Percentiles rank a stretch among this genome's conserved stretches.
Evolutionary conservation across 2,113 vertebrate genomes (phyloP).

Genomic region (Larimichthys polyactis): DNA sequence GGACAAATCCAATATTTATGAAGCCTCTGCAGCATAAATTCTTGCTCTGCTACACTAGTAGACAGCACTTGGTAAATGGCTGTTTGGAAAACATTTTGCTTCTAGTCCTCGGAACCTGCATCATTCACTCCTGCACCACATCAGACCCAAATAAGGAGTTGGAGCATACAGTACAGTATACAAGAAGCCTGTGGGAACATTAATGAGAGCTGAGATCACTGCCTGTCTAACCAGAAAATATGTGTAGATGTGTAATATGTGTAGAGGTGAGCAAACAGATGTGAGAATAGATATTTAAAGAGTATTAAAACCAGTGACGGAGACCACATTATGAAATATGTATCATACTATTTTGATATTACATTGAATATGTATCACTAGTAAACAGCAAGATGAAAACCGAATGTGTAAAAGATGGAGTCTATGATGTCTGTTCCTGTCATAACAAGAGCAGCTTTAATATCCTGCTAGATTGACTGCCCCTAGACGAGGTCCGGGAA

Average conservation of each 20-base stretch:
- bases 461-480: slow-evolving; percentile 55
- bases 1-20: slow-evolving; percentile 78
- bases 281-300: slow-evolving; percentile 8
- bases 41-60: slow-evolving; percentile 40
- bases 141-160: background rate
- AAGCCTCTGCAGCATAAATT: slow-evolving; percentile 75
- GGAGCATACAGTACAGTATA: background rate
- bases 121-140: background rate
- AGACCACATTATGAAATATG: slow-evolving; percentile 27
- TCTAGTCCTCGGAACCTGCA: background rate
- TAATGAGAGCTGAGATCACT: slow-evolving; percentile 27
- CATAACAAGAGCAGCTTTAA: slow-evolving; percentile 56
- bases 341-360: slow-evolving; percentile 34
- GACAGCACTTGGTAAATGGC: slow-evolving; percentile 37
- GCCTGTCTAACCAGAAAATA: slow-evolving; percentile 13
- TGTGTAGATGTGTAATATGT: background rate
- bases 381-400: slow-evolving; percentile 31
- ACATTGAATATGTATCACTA: slow-evolving; percentile 18
- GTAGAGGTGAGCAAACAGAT: slow-evolving; percentile 10
- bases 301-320: slow-evolving; percentile 17
- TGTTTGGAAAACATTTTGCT: slow-evolving; percentile 40
- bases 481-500: slow-evolving; percentile 5
- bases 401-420: slow-evolving; percentile 9
- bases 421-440: slow-evolving; percentile 29
- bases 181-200: slow-evolving; percentile 16